Percentiles rank a stretch among this genome's conserved stretches.
Conservation (phyloP, 2,888 invertebrate genomes). For the Odontomyia ornata region DNA sequence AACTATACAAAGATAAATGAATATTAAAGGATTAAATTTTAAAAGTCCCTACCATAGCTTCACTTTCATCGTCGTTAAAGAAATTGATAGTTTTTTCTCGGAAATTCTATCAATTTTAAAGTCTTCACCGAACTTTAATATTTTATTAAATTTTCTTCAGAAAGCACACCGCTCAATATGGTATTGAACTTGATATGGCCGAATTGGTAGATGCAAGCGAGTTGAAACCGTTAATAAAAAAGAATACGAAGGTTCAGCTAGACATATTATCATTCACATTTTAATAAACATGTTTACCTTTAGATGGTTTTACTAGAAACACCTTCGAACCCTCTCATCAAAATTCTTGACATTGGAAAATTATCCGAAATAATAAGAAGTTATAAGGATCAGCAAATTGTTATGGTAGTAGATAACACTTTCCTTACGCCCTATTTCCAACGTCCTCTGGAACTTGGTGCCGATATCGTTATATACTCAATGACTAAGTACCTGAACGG, state of each 20-base stretch:
- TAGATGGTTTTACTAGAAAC: slow-evolving; percentile 93
- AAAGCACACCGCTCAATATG: slow-evolving; percentile 71
- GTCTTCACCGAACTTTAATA: too few relatives aligned
- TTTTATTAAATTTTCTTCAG: too few relatives aligned
- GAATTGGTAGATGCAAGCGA: slow-evolving; percentile 76
- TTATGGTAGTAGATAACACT: slow-evolving; percentile 93
- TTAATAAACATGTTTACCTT: neutral
- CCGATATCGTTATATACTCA: slow-evolving; percentile 91
- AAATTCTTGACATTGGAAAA: slow-evolving; percentile 85
- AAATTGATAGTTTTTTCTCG: too few relatives aligned
- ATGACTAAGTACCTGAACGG: slow-evolving; percentile 99
- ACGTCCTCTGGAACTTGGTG: slow-evolving; percentile 89
- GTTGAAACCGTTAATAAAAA: slow-evolving; percentile 73
- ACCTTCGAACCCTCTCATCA: slow-evolving; percentile 92
- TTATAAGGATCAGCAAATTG: slow-evolving; percentile 62
- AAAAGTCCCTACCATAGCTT: too few relatives aligned
- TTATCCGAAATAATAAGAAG: slow-evolving; percentile 72
- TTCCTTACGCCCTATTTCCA: slow-evolving; percentile 92
- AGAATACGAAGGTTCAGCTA: slow-evolving; percentile 92
- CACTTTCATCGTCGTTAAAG: too few relatives aligned
- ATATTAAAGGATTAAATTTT: too few relatives aligned
- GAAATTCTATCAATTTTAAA: too few relatives aligned
- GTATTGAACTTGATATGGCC: slow-evolving; percentile 78
- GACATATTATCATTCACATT: too few relatives aligned
- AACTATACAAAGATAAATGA: too few relatives aligned